Percentiles rank a stretch among this genome's conserved stretches.
These are phyloP conservation scores for Echiichthys vipera DNA, from an alignment of 2,797 vertebrate genomes.

Conservation along the genomic window DNA sequence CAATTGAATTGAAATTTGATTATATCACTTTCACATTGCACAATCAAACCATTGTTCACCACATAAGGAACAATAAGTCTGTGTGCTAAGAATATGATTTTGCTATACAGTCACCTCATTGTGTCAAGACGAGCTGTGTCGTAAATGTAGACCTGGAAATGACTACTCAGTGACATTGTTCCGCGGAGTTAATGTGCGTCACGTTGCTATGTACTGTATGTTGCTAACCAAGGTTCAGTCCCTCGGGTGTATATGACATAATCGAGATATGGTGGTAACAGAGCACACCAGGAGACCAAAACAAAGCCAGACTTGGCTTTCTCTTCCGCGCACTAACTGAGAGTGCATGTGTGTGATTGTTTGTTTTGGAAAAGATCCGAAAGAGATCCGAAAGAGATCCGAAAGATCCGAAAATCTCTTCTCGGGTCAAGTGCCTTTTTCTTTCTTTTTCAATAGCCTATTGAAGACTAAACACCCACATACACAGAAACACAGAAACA, in stretches of 20 bases:
- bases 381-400: too few relatives aligned
- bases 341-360: slow-evolving; percentile 3
- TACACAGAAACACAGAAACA: slow-evolving; percentile 10
- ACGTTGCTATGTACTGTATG: slow-evolving; percentile 42
- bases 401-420: slow-evolving; percentile 21
- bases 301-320: slow-evolving; percentile 48
- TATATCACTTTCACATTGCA: neutral
- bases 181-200: slow-evolving; percentile 28
- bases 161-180: slow-evolving; percentile 57
- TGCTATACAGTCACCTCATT: slow-evolving; percentile 32
- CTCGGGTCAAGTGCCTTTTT: slow-evolving; percentile 33
- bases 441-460: slow-evolving; percentile 17
- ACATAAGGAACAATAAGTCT: slow-evolving; percentile 39
- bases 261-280: slow-evolving; percentile 29
- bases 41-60: slow-evolving; percentile 36
- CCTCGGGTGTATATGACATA: slow-evolving; percentile 44
- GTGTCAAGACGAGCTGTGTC: slow-evolving; percentile 32
- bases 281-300: slow-evolving; percentile 19
- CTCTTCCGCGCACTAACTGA: slow-evolving; percentile 5
- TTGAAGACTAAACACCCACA: slow-evolving; percentile 14
- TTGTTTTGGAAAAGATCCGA: neutral
- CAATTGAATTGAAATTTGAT: neutral
- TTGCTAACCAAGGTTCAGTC: slow-evolving; percentile 27
- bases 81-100: slow-evolving; percentile 30
- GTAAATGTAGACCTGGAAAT: slow-evolving; percentile 66